A percentile compares a stretch with the other conserved stretches of the same genome.
These are phyloP conservation scores for Scomber scombrus DNA, from an alignment of 2,113 vertebrate genomes.

Conservation along the genomic window DNA sequence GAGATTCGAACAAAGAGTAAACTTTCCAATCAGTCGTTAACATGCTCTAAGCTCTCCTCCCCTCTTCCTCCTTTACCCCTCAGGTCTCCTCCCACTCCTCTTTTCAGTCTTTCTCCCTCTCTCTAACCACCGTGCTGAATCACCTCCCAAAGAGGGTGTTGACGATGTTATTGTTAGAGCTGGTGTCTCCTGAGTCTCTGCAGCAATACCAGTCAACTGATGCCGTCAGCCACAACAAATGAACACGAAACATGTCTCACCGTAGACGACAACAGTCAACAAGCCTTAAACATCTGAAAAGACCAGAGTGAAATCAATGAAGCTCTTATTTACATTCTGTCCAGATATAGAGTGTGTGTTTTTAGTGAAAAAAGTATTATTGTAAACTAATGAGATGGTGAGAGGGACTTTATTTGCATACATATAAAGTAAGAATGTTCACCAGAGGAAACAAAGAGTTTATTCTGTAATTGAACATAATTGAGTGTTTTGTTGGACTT, in stretches of 20 bases:
- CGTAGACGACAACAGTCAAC: constrained; percentile 37
- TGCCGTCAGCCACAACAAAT: constrained; percentile 66
- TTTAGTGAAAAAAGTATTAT: constrained; percentile 13
- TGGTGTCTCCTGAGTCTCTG: constrained; percentile 69
- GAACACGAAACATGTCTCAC: constrained; percentile 37
- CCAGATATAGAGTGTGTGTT: constrained; percentile 41
- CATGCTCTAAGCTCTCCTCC: constrained; percentile 55
- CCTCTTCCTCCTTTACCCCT: constrained; percentile 34
- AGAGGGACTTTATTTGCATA: constrained; percentile 52
- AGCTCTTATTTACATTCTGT: constrained; percentile 32
- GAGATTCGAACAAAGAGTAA: constrained; percentile 56
- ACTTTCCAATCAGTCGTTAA: constrained; percentile 70
- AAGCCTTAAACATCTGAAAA: constrained; percentile 38
- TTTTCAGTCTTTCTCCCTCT: constrained; percentile 30
- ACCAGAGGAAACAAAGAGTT: constrained; percentile 58
- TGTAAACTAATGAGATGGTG: constrained; percentile 48
- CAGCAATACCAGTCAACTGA: constrained; percentile 66
- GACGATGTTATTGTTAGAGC: constrained; percentile 76
- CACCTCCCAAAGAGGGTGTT: constrained; percentile 73
- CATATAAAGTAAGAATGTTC: constrained; percentile 40
- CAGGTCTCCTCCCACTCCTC: constrained; percentile 40
- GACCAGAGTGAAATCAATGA: constrained; percentile 33
- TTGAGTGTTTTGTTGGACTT: constrained; percentile 33
- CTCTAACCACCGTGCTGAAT: constrained; percentile 22
- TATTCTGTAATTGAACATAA: constrained; percentile 52